These are phyloP conservation scores for Natrix natrix DNA, from an alignment of 2,797 vertebrate genomes.

Conservation along the genomic window DNA sequence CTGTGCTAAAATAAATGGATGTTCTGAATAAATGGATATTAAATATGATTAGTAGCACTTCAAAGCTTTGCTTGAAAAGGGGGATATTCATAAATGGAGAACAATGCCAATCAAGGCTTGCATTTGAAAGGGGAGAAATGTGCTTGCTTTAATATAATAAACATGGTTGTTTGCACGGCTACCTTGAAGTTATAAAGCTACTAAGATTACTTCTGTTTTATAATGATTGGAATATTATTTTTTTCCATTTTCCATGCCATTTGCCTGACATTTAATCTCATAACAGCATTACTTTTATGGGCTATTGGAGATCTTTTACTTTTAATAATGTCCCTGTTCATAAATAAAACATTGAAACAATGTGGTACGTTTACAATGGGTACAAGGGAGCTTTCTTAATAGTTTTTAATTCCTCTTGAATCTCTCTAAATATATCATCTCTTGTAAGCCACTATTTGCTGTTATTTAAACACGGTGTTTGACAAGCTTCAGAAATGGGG, in stretches of 20 bases:
- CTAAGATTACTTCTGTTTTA: conserved; percentile 59
- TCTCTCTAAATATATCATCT: conserved; percentile 26
- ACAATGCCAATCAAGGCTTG: not conserved
- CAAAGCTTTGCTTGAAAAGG: not conserved
- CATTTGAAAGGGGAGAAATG: conserved; percentile 29
- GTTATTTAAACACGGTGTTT: not conserved
- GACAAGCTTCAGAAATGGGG: not conserved
- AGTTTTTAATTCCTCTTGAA: conserved; percentile 52
- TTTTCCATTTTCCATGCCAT: conserved; percentile 62
- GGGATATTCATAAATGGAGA: not conserved
- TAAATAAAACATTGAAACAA: conserved; percentile 70
- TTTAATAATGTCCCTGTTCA: conserved; percentile 67
- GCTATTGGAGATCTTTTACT: conserved; percentile 68
- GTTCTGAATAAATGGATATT: not conserved
- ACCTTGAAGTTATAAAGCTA: conserved; percentile 55
- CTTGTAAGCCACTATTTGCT: conserved; percentile 7
- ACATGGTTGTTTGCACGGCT: conserved; percentile 41
- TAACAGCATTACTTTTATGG: conserved; percentile 68
- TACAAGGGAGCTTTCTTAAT: conserved; percentile 58
- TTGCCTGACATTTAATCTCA: conserved; percentile 70
- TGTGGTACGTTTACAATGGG: conserved; percentile 54
- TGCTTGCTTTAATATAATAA: conserved; percentile 48
- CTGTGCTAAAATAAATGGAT: not conserved
- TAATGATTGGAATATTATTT: conserved; percentile 58
- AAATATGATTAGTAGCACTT: not conserved